A percentile compares a stretch with the other conserved stretches of the same genome.
Evolutionary conservation across 2,888 invertebrate species (phyloP).

Genomic region (Unio delphinus): DNA sequence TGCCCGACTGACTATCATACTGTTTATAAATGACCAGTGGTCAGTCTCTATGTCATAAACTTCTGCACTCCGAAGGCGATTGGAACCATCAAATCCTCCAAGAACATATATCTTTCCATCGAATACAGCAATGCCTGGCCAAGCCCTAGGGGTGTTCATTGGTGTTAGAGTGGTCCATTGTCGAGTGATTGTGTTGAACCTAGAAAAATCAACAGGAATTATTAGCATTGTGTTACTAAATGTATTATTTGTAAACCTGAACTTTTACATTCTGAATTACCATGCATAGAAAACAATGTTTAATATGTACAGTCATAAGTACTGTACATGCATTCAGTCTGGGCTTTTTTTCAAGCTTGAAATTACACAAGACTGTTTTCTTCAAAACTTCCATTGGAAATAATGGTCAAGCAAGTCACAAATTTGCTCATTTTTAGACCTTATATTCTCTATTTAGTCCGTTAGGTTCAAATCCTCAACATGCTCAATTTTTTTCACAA

Average conservation of each 20-base stretch:
- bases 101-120: slow-evolving; percentile 72
- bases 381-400: no score
- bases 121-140: slow-evolving; percentile 65
- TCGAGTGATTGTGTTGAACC: slow-evolving; percentile 64
- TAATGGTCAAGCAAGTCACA: no score
- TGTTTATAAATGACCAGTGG: slow-evolving; percentile 85
- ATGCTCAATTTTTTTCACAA: no score
- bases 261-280: background rate
- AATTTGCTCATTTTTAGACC: no score
- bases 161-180: slow-evolving; percentile 66
- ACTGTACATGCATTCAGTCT: no score
- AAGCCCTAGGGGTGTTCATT: slow-evolving; percentile 67
- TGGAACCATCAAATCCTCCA: slow-evolving; percentile 95
- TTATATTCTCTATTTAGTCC: no score
- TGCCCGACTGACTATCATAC: slow-evolving; percentile 89
- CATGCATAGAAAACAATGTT: background rate
- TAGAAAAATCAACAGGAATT: slow-evolving; percentile 27
- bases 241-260: background rate
- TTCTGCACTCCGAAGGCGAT: slow-evolving; percentile 93
- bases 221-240: background rate
- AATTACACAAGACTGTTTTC: no score
- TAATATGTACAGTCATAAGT: background rate
- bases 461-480: no score
- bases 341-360: no score
- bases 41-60: slow-evolving; percentile 84